A percentile compares a stretch with the other conserved stretches of the same genome.
Conservation (phyloP, 2,113 vertebrate species). For the Menidia beryllina region DNA sequence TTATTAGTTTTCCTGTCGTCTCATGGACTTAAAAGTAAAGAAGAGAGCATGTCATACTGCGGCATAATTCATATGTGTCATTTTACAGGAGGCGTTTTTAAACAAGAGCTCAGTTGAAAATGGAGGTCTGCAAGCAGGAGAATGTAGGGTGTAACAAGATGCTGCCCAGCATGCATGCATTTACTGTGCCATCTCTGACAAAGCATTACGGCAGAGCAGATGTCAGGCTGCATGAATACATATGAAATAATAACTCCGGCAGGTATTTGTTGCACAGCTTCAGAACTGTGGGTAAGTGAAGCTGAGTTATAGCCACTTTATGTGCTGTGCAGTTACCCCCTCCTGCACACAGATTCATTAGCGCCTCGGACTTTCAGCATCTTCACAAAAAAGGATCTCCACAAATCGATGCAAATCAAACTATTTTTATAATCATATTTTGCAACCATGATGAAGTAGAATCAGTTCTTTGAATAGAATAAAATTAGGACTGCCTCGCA, state of each 20-base stretch:
- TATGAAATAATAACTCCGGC: background rate
- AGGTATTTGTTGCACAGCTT: background rate
- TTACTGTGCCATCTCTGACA: background rate
- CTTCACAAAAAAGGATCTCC: too few species aligned
- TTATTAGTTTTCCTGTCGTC: slow-evolving; percentile 42
- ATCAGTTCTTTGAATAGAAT: too few species aligned
- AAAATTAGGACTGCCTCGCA: too few species aligned
- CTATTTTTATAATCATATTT: background rate
- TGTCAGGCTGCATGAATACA: background rate
- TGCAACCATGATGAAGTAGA: background rate
- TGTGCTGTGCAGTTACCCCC: background rate
- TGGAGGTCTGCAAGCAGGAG: background rate
- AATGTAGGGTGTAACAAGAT: background rate
- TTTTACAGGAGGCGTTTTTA: background rate
- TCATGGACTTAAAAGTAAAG: slow-evolving; percentile 4
- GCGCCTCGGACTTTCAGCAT: too few species aligned
- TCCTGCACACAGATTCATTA: background rate
- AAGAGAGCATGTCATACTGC: background rate
- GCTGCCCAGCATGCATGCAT: background rate
- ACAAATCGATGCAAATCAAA: too few species aligned
- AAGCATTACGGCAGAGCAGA: background rate
- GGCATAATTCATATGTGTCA: slow-evolving; percentile 1
- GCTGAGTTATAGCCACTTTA: background rate
- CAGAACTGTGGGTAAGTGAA: background rate
- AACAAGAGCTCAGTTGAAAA: background rate